Percentiles rank a stretch among this genome's conserved stretches.
Evolutionary conservation across 2,888 invertebrate genomes (phyloP).

Genomic region (Amphipyra berbera): DNA sequence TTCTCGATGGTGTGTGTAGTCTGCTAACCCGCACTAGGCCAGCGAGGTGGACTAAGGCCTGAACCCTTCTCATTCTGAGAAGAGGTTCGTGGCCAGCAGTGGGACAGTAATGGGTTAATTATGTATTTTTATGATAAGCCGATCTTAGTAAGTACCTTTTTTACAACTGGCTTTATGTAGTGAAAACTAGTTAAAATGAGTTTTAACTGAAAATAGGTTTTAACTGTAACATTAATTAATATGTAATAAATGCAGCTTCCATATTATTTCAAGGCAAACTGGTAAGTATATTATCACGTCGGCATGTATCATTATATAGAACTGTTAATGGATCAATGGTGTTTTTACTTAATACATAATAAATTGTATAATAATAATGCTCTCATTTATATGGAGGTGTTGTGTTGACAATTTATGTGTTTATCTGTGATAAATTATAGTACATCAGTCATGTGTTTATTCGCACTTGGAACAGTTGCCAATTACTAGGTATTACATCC

Average conservation of each 20-base stretch:
- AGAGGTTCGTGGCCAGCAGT: too few species aligned
- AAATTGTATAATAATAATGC: slow-evolving; percentile 13
- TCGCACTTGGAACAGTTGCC: background rate
- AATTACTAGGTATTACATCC: background rate
- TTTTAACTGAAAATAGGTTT: too few species aligned
- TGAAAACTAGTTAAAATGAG: too few species aligned
- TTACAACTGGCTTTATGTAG: too few species aligned
- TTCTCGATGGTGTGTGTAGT: too few species aligned
- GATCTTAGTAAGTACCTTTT: too few species aligned
- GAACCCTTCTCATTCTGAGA: too few species aligned
- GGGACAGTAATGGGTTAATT: too few species aligned
- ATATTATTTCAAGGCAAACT: slow-evolving; percentile 33
- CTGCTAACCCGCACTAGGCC: too few species aligned
- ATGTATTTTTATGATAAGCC: too few species aligned
- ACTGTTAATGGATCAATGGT: slow-evolving; percentile 29
- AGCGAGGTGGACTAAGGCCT: too few species aligned
- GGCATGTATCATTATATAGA: background rate
- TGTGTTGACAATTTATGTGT: slow-evolving; percentile 32
- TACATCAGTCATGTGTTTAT: background rate
- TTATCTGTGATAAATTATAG: slow-evolving; percentile 22
- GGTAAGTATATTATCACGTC: slow-evolving; percentile 3
- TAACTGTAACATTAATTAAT: too few species aligned
- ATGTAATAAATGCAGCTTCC: background rate
- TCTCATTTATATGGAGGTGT: slow-evolving; percentile 38
- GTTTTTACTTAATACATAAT: slow-evolving; percentile 2